Base-by-base conservation (phyloP, 2,888 invertebrate genomes). In the Lasius fuliginosus region DNA sequence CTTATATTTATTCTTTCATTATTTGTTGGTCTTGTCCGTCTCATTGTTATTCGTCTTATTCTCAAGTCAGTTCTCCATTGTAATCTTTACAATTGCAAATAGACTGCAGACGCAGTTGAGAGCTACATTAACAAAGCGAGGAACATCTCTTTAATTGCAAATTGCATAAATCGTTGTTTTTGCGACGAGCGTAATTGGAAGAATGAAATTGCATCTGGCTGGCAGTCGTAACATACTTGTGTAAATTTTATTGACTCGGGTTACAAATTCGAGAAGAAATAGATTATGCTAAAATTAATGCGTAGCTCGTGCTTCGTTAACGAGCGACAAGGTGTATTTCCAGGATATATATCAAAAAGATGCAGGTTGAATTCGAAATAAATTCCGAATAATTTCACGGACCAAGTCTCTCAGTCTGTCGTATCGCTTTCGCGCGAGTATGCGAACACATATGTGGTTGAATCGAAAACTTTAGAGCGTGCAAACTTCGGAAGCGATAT, bases 211-310 rank as follows among this genome's bases (percentile, higher is more conserved):
- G 40, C 75, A 74, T 74, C 30, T 18, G 42, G 33, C 33, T 23
- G 23, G 58, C 42, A 33, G 79, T 40, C 33, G 42, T 73, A 79
- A 79, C 6, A 49, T 58, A 46, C 58, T 79, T 79, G 73, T 46
- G 79, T 40, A 79, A 74, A 79, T 79, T 79, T 58, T 58, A 42
- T 58, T 74, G 79, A 46, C 23, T 58, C 23, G 23, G 5, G 40
- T 8, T 40, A 40, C 15, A n/a, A 68, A 58, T 6, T 23, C 15
- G 15, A 71, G 73, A 42, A 81, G 71, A 64, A 71, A 64, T 53
- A 64, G 53, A 62, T 84, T 15, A 33, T 12, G 56, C 2, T 42
- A 49, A 71, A 81, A 81, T 81, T 71, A 81, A 62, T 36, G 36
- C 46, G 42, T 42, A 12, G 9, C 33, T 53, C 27, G 33, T 18